Evolutionary conservation across 2,113 vertebrate genomes (phyloP), one percentile per base, ranked within the genome.

Genomic region (Chionis minor): DNA sequence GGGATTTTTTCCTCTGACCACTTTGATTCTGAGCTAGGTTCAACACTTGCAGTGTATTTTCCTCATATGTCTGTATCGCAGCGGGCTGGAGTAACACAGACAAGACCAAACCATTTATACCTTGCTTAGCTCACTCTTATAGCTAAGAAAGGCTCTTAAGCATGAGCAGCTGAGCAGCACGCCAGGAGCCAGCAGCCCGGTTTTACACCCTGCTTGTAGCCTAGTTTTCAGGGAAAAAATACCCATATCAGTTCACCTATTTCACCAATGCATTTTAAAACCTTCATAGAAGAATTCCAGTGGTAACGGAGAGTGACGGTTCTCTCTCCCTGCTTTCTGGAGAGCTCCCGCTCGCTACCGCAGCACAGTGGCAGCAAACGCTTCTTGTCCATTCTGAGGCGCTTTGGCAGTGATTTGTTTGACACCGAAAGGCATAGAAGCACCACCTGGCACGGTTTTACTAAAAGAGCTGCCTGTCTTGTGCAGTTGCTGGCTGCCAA

Each of bases 301-400:
- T 17, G 33, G 42, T 27, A 65, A 22, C 35, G 33, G 35, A 40
- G 33, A 26, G 38, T 28, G 56, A 47, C 22, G 3, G 3, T 58
- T 30, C 28, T 88, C 67, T 59, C 56, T 70, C 21, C n/a, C 55
- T 27, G 66, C 23, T 82, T 88, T 52, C 38, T 6, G 4, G 35
- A 67, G 65, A 86, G 33, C 73, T 86, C 20, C 22, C 0, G 0
- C 51, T 58, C 0, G 0, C 35, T 44, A 14, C 65, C 49, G 45
- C 35, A 79, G 33, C 69, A 54, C 26, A 8, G 66, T n/a, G 38
- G n/a, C 40, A 88, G n/a, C 54, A 56, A 62, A 63, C 20, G 4
- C 17, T 58, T 49, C 24, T 19, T 12, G 20, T 86, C 51, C 35
- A 4, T 11, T 8, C 18, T 5, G 12, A 35, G 52, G 47, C 14